Base-by-base conservation (phyloP, 1,140 invertebrate genomes). In the Drosophila melanica region DNA sequence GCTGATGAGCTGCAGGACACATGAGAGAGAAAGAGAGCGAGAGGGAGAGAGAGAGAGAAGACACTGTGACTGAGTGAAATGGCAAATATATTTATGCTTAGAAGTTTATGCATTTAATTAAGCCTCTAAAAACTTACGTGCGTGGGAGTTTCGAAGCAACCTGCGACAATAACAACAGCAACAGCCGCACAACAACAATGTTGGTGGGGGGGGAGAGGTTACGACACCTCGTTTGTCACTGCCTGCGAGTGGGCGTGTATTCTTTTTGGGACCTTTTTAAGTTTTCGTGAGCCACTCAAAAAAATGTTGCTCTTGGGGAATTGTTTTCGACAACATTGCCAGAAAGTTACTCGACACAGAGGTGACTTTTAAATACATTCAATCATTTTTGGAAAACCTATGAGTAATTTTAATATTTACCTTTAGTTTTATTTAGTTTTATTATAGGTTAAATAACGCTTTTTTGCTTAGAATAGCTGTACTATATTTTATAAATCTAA, bases 61-160 rank as follows among this genome's bases (percentile, higher is more conserved):
- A 27, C 42, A 35, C 42, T 35, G 45, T 41, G 47, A 23, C 14
- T 4, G 57, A 53, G 47, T 9, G 51, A 47, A 44, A 63, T 42
- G 45, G 73, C 45, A 55, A 58, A 47, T 63, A 59, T 81, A 73
- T 85, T 85, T 85, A 66, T 84, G 74, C 74, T 77, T 69, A 81
- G 70, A 85, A 85, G 77, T 80, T 80, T 80, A 80, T 80, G 66
- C 77, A 80, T 77, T 80, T 80, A 80, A 80, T 80, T 80, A 80
- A 80, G 77, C 76, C 64, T 78, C 65, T 74, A 69, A 74, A 69
- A 74, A 74, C 65, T 69, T 69, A 27, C 58, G 57, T 60, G 64
- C 39, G 42, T 50, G 35, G 9, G 50, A 18, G 45, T 12, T 39
- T 3, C 16, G 20, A 14, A 2, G 20, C 20, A 3, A 23, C 20